Evolutionary conservation across 64 coral and sea anemone species (phyloP).

Genomic region (Montipora efflorescens): DNA sequence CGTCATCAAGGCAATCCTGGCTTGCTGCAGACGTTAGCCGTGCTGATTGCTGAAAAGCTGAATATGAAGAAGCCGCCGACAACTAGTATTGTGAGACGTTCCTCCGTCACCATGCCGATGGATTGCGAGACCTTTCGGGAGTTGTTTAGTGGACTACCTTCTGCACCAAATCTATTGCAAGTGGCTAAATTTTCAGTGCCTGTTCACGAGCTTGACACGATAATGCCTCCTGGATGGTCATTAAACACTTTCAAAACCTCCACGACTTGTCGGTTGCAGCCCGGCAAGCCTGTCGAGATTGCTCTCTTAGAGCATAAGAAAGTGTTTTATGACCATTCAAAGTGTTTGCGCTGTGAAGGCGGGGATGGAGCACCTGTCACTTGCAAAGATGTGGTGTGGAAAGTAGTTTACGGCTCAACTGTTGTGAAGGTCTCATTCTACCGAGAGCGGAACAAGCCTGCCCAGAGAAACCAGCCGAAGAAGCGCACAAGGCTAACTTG

Average conservation of each 20-base stretch:
- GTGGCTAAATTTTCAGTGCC: conserved; percentile 40
- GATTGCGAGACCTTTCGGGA: conserved; percentile 15
- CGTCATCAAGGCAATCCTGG: no score
- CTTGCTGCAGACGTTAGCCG: no score
- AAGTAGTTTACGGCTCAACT: conserved; percentile 29
- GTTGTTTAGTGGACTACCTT: conserved; percentile 37
- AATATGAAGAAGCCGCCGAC: no score
- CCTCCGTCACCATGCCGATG: no score
- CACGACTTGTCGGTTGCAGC: conserved; percentile 47
- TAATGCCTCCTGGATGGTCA: conserved; percentile 63
- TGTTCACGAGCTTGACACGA: conserved; percentile 44
- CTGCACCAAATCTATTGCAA: conserved; percentile 10
- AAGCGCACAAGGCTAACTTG: conserved; percentile 16
- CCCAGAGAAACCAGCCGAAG: neutral
- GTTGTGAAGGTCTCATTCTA: conserved; percentile 58
- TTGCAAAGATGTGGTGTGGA: conserved; percentile 34
- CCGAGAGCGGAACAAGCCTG: conserved; percentile 34
- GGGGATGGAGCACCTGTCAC: conserved; percentile 37
- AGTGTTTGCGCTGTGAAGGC: conserved; percentile 42
- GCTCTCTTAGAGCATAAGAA: conserved; percentile 40
- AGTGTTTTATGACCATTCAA: conserved; percentile 65
- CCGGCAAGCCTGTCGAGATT: conserved; percentile 41
- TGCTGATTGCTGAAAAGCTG: no score
- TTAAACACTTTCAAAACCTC: conserved; percentile 67
- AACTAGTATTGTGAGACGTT: no score